Conservation (phyloP, 1,140 invertebrate genomes). For the Heliconius hewitsoni region DNA sequence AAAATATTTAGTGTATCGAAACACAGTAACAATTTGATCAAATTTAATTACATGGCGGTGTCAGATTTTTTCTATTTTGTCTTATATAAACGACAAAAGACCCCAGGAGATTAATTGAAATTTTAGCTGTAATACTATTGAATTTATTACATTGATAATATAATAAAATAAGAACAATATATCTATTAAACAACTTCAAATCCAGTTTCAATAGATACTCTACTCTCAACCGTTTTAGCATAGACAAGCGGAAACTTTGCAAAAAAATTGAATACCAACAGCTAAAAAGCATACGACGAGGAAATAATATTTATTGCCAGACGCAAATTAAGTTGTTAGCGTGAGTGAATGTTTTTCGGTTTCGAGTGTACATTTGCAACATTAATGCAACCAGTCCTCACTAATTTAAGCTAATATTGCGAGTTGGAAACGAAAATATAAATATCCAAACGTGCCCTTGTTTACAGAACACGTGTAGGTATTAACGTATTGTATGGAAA, state of each 20-base stretch:
- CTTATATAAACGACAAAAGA: no score
- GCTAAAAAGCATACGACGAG: slow-evolving; percentile 3
- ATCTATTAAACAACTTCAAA: background rate
- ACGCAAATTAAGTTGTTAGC: slow-evolving; percentile 31
- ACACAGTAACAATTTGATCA: no score
- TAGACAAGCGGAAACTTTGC: background rate
- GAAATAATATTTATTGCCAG: slow-evolving; percentile 27
- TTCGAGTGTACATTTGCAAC: slow-evolving; percentile 23
- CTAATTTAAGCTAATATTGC: slow-evolving; percentile 30
- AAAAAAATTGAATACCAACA: slow-evolving; percentile 13
- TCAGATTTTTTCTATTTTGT: no score
- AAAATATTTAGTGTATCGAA: no score
- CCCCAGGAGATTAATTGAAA: no score
- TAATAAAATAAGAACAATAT: no score
- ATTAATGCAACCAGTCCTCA: slow-evolving; percentile 12
- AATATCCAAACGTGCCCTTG: slow-evolving; percentile 22
- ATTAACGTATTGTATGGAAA: slow-evolving; percentile 38
- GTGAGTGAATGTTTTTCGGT: slow-evolving; percentile 30
- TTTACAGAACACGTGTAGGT: slow-evolving; percentile 35
- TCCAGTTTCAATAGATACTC: background rate
- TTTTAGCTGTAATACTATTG: no score
- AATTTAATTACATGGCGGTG: no score
- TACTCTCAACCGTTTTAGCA: background rate
- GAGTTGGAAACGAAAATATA: slow-evolving; percentile 21
- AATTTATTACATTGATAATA: background rate